Evolutionary conservation across 2,113 vertebrate genomes (phyloP), one percentile per base, ranked within the genome.

Genomic region (Megalops atlanticus): DNA sequence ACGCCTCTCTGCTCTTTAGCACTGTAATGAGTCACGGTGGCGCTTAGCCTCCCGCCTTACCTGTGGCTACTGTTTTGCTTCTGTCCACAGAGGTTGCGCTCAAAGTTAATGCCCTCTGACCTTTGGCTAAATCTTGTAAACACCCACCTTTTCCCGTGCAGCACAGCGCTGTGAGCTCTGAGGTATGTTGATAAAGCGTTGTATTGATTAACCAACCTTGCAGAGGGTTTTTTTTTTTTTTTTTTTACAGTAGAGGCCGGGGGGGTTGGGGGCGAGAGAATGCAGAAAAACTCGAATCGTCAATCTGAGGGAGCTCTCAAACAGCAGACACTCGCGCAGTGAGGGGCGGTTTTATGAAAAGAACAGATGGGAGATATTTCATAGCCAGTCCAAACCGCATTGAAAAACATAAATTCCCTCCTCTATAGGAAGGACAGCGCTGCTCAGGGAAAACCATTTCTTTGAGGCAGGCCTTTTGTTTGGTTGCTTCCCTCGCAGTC

Each of bases 201-300:
- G 31, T 82, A 84, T 88, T 77, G 85, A 87, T 86, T 81, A 75
- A 33, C 45, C 84, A 81, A 83, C 85, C 81, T 84, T 74, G 78
- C 79, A 84, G 78, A n/a, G 64, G 45, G 76, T 27, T 64, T 64
- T 79, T 27, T 41, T n/a, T 80, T 27, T 64, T 64, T 79, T 27
- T 41, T n/a, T n/a, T 74, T 4, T 24, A 18, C 70, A 43, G 41
- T 38, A 21, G 52, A 10, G 68, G 31, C 73, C 7, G 21, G 40
- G 12, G 15, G 21, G 45, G 18, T 21, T 12, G 33, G 14, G 10
- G 18, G 21, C 21, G 52, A 24, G 52, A 24, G 52, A 24, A 1
- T 6, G 36, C 6, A 36, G 45, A 77, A 47, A 52, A 77, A 58
- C 4, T 54, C 47, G 36, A 27, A 49, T 41, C 31, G 35, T 71